Evolutionary conservation across 2,113 vertebrate genomes (phyloP), one percentile per base, ranked within the genome.

Genomic region (Picathartes gymnocephalus): DNA sequence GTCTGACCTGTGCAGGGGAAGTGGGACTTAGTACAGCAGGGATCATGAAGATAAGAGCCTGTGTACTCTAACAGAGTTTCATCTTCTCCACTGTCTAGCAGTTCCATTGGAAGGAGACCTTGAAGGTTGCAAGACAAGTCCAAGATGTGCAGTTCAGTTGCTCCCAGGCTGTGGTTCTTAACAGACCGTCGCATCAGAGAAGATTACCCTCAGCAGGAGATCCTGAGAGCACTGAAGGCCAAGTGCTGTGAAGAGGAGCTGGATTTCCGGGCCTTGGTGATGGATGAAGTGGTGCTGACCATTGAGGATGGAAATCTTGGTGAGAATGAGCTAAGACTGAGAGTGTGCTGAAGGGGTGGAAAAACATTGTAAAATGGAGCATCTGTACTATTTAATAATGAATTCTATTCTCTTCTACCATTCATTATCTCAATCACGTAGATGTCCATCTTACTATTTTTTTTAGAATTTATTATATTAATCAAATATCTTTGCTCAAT

Each of bases 121-220:
- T 81, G 84, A 61, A 82, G 90, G 79, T 92, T 95, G 92, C 81
- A 92, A 95, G 82, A 96, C 54, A 84, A 90, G 73, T 95, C 88
- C 97, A 98, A 98, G 97, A 98, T 98, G 98, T 98, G 98, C 97
- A 98, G 98, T 96, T 98, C 98, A 15, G 96, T 97, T 95, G 95
- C 96, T 86, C 97, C 97, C 81, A 98, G 97, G 40, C 90, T 98
- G 87, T 98, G 98, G 98, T 98, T 98, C 97, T 94, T 98, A 92
- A 98, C 98, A 66, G 98, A 98, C 97, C 97, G 98, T 88, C 98
- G 98, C 88, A 98, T 98, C 95, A 97, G 97, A 78, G 98, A 98
- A 95, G 98, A 98, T 84, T 98, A 98, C 53, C 98, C 98, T 57
- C 98, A 98, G 61, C 98, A 98, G 91, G 98, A 98, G 95, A 98